Base-by-base conservation (phyloP, 2,888 invertebrate genomes). In the Dioctria rufipes region DNA sequence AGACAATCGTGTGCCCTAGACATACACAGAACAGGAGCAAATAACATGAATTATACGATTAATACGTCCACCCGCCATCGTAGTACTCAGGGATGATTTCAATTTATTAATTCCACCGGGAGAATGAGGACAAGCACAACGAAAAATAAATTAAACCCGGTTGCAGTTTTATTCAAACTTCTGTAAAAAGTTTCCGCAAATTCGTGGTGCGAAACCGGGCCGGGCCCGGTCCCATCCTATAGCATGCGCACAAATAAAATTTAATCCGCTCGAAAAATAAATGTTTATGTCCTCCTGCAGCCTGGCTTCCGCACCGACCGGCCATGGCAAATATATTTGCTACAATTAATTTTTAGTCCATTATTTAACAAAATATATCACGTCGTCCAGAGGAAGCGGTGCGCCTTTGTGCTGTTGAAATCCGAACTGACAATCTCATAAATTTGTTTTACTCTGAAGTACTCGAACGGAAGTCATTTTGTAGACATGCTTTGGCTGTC, bases 91-190 rank as follows among this genome's bases (percentile, higher is more conserved):
- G 39, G 42, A 73, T 51, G 54, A 58, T 58, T 73, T 40, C 58
- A 73, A 73, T 73, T 73, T 73, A 73, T 73, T 73, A 73, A 73
- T 73, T 73, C 73, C 54, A 43, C 46, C 3, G 13, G 43, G 58
- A 13, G 73, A 73, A 73, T 58, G 54, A 73, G 54, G 54, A 58
- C 73, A 51, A 73, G 58, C n/a, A 58, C 42, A 39, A 39, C 39
- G 51, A 54, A 40, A 73, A 73, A 73, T 73, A 73, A 73, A 73
- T 73, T 73, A 54, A 73, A 58, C 58, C 39, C 40, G 40, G 73
- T 73, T 73, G 54, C 73, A 40, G 54, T 73, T 73, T 73, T 73
- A 58, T 73, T 54, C 73, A 73, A n/a, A 42, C 42, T 73, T 73
- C 8, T 58, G 58, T 42, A 51, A 73, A 25, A 73, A 73, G 5